phyloP scores from a whole-genome alignment of 2,797 vertebrate species.

The Phyllotis vaccarum region DNA sequence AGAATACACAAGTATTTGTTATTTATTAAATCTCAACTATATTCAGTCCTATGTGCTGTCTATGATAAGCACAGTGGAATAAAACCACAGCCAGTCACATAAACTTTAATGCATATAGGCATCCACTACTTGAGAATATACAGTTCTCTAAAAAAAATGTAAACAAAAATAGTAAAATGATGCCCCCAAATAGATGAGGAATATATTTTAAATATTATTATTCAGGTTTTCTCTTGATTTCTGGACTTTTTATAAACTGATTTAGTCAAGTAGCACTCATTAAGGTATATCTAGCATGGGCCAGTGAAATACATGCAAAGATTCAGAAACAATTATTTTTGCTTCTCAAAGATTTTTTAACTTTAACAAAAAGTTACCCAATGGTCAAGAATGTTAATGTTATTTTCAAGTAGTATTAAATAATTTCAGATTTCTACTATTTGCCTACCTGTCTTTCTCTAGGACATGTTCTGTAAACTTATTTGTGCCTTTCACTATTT shows the following conservation, averaged over 20 bases:
- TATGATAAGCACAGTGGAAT: neutral
- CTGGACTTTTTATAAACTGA: neutral
- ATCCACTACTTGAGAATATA: neutral
- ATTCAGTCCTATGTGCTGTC: neutral
- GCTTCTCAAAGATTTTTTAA: neutral
- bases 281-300: neutral
- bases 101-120: conserved; percentile 7
- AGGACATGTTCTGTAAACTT: neutral
- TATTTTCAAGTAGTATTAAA: conserved; percentile 37
- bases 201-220: neutral
- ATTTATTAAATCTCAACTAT: conserved; percentile 49
- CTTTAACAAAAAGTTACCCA: neutral
- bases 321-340: neutral
- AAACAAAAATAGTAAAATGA: neutral
- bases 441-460: neutral
- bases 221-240: neutral
- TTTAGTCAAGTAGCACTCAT: neutral
- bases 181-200: neutral
- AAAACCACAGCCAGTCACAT: neutral
- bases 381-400: neutral
- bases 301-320: conserved; percentile 13
- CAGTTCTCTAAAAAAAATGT: conserved; percentile 48
- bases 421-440: conserved; percentile 11
- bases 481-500: conserved; percentile 19
- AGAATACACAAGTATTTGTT: conserved; percentile 53